Evolutionary conservation across 1,140 invertebrate genomes (phyloP).

Genomic region (Temnothorax curvispinosus): DNA sequence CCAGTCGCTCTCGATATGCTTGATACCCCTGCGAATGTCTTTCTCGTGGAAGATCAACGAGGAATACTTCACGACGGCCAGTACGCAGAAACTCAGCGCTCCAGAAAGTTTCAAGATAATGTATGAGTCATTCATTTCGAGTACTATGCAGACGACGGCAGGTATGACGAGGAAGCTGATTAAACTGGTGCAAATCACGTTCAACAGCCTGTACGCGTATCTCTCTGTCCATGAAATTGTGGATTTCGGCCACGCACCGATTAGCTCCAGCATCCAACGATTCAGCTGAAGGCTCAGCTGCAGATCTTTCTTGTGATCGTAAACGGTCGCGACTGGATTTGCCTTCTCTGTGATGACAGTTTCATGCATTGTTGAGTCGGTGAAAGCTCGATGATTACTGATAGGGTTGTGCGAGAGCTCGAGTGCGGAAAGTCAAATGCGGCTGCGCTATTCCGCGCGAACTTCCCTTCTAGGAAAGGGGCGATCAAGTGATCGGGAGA

Average conservation of each 20-base stretch:
- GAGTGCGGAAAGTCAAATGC: background rate
- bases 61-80: slow-evolving; percentile 77
- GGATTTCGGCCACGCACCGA: slow-evolving; percentile 64
- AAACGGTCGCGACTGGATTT: background rate
- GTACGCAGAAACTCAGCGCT: slow-evolving; percentile 76
- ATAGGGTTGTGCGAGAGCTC: background rate
- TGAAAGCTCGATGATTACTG: background rate
- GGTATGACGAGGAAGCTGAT: slow-evolving; percentile 59
- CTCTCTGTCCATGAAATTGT: background rate
- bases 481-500: background rate
- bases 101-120: slow-evolving; percentile 75
- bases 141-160: background rate
- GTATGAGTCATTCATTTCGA: slow-evolving; percentile 70
- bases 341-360: fast-evolving
- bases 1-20: slow-evolving; percentile 77
- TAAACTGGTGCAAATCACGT: slow-evolving; percentile 17
- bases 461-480: background rate
- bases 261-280: slow-evolving; percentile 62
- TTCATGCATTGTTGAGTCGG: background rate
- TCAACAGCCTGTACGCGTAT: background rate
- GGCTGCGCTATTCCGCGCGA: background rate
- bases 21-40: slow-evolving; percentile 73
- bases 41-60: slow-evolving; percentile 66
- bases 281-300: slow-evolving; percentile 55
- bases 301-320: slow-evolving; percentile 2